phyloP scores from a whole-genome alignment of 2,888 invertebrate species.

The Acrobeloides nanus region DNA sequence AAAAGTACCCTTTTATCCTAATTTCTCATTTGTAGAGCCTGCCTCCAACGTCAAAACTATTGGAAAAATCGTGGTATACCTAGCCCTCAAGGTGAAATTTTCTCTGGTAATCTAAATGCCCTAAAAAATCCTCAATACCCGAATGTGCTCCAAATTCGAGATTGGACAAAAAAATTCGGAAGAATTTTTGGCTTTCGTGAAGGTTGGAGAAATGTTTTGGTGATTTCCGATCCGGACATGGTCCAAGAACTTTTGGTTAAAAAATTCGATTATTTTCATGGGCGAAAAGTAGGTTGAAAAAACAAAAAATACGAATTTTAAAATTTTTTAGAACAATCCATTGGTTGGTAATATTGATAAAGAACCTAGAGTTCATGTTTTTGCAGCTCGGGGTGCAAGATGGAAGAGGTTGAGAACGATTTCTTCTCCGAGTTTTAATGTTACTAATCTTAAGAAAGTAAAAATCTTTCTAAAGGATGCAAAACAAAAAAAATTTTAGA shows the following conservation, averaged over 20 bases:
- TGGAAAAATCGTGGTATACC: no score
- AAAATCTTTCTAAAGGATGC: background rate
- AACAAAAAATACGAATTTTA: background rate
- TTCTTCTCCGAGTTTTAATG: conserved; percentile 58
- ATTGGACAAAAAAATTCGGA: conserved; percentile 18
- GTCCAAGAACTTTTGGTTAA: conserved; percentile 55
- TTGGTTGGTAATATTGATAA: conserved; percentile 33
- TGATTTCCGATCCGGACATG: conserved; percentile 53
- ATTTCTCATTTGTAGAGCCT: no score
- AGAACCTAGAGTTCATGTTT: conserved; percentile 51
- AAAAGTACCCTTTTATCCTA: no score
- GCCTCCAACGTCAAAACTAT: no score
- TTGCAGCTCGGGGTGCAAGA: conserved; percentile 55
- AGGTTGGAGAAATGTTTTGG: conserved; percentile 37
- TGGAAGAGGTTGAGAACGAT: conserved; percentile 60
- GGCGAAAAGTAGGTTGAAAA: conserved; percentile 4
- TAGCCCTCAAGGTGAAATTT: no score
- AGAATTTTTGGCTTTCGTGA: conserved; percentile 15
- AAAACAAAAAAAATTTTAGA: no score
- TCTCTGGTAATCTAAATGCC: no score
- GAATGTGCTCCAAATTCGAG: no score
- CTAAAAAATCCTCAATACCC: no score
- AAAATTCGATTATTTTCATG: conserved; percentile 41
- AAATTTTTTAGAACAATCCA: conserved; percentile 18
- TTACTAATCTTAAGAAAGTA: conserved; percentile 57